Conservation (phyloP, 2,888 invertebrate genomes). For the Trachelus tabidus region DNA sequence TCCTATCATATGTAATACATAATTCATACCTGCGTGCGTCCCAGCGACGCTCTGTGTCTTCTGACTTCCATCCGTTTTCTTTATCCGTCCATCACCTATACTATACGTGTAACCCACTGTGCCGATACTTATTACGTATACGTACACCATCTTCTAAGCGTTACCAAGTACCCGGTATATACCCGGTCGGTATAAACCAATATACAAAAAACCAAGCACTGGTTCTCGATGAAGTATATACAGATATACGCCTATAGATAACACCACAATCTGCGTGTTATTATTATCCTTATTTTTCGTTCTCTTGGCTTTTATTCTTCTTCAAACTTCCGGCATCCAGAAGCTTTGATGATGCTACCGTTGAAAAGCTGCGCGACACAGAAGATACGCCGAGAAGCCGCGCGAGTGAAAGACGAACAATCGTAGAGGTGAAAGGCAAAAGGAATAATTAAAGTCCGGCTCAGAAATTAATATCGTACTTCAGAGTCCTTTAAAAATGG, state of each 20-base stretch:
- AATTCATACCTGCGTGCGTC: conserved; percentile 50
- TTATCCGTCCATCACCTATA: background rate
- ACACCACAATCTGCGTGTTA: background rate
- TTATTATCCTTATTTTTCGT: background rate
- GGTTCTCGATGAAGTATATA: background rate
- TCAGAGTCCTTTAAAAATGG: background rate
- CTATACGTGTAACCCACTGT: background rate
- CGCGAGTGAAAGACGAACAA: background rate
- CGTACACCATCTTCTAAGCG: background rate
- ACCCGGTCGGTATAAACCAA: background rate
- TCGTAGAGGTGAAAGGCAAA: background rate
- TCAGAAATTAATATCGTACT: conserved; percentile 1
- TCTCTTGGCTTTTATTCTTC: background rate
- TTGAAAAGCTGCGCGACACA: background rate
- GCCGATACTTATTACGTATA: background rate
- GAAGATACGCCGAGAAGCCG: background rate
- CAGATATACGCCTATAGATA: background rate
- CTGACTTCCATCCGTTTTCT: conserved; percentile 6
- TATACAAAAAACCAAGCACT: background rate
- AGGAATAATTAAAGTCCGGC: background rate
- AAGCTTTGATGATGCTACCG: background rate
- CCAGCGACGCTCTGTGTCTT: conserved; percentile 19
- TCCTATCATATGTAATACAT: conserved; percentile 59
- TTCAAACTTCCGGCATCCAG: background rate
- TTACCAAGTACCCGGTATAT: background rate